These are phyloP conservation scores for Urocyon cinereoargenteus DNA, from an alignment of 2,797 vertebrate genomes.

Conservation along the genomic window DNA sequence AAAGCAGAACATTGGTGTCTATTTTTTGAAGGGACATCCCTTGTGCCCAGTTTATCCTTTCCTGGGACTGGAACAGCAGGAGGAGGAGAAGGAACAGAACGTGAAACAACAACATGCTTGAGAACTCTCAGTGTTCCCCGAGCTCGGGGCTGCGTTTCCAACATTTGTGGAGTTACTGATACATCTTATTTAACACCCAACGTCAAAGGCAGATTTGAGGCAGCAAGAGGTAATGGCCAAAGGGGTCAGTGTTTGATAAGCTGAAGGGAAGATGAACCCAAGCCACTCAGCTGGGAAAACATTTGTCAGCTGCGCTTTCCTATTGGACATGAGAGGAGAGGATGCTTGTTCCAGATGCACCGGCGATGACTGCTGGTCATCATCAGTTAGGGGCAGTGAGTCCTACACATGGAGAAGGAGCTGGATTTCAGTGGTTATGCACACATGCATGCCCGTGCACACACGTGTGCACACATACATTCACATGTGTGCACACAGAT, in stretches of 20 bases:
- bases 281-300: background rate
- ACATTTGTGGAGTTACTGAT: background rate
- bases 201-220: background rate
- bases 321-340: background rate
- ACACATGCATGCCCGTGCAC: too few relatives aligned
- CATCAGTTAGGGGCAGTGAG: background rate
- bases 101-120: background rate
- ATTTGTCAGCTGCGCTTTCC: background rate
- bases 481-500: too few relatives aligned
- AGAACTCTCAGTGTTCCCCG: background rate
- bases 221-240: conserved; percentile 64
- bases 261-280: background rate
- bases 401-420: accelerated
- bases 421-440: background rate
- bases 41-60: background rate
- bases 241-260: conserved; percentile 82
- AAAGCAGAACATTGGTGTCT: too few relatives aligned
- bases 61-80: background rate
- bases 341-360: background rate
- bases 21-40: background rate
- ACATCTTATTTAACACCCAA: background rate
- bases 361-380: background rate
- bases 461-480: too few relatives aligned
- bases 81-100: too few relatives aligned
- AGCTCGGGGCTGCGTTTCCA: background rate